Conservation (phyloP, 2,888 invertebrate species). For the Pachycephus smyrnensis region DNA sequence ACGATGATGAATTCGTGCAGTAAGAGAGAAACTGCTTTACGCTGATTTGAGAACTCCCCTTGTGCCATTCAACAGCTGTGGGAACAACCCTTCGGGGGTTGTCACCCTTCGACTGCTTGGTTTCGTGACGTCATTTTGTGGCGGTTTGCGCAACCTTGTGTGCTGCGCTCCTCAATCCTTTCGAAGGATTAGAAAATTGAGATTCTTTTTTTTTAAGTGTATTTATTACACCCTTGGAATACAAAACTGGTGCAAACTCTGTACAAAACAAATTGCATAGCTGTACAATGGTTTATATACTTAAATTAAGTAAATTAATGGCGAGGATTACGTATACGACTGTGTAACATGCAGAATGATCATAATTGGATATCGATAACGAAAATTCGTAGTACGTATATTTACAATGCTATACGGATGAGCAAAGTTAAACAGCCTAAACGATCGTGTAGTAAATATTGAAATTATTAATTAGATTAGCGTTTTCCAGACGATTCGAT, state of each 20-base stretch:
- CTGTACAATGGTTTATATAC: not conserved
- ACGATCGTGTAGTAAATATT: not conserved
- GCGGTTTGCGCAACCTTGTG: not conserved
- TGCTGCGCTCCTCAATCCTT: not conserved
- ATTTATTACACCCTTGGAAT: not conserved
- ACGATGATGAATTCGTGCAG: not conserved
- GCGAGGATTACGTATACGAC: not conserved
- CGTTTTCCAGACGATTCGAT: not conserved
- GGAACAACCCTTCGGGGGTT: not conserved
- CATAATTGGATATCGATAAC: not conserved
- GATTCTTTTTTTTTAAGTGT: too few species aligned
- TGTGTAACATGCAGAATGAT: not conserved
- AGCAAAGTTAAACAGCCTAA: not conserved
- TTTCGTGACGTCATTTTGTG: not conserved
- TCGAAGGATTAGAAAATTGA: not conserved
- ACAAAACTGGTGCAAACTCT: not conserved
- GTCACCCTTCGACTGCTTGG: not conserved
- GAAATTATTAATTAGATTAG: not conserved
- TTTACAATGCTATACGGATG: not conserved
- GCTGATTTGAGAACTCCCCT: not conserved
- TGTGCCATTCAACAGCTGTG: not conserved
- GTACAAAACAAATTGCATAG: not conserved
- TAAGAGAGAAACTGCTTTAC: not conserved
- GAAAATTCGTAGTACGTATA: not conserved
- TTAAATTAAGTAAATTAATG: not conserved